A percentile compares a stretch with the other conserved stretches of the same genome.
Conservation (phyloP, 2,888 invertebrate genomes). For the Rhopalosiphum nymphaeae region DNA sequence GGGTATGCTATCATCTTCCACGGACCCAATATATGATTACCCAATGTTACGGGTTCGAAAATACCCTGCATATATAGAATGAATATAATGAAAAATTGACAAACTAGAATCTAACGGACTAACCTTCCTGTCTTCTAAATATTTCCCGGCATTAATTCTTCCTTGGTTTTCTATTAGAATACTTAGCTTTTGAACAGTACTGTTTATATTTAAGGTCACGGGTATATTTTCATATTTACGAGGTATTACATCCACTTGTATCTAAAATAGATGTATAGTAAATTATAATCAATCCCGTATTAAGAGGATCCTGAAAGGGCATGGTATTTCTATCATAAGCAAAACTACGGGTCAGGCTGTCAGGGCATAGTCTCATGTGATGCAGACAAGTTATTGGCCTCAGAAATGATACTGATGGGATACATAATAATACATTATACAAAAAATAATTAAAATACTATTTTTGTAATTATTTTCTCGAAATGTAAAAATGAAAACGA, state of each 20-base stretch:
- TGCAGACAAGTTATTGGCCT: no score
- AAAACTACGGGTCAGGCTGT: no score
- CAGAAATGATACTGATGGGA: no score
- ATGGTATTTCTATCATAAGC: no score
- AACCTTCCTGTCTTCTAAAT: constrained; percentile 71
- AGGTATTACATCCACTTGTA: not conserved
- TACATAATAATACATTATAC: no score
- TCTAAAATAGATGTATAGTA: not conserved
- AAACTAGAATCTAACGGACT: not conserved
- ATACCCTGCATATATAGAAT: constrained; percentile 73
- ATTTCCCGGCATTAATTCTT: constrained; percentile 78
- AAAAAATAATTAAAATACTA: no score
- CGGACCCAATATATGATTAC: constrained; percentile 72
- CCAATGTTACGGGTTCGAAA: constrained; percentile 73
- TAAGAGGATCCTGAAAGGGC: no score
- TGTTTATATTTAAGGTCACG: constrained; percentile 10
- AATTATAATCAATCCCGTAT: not conserved
- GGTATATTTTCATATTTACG: constrained; percentile 17
- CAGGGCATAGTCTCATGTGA: no score
- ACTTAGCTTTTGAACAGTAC: constrained; percentile 69
- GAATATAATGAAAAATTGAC: not conserved
- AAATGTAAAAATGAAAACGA: no score
- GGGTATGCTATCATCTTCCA: constrained; percentile 80
- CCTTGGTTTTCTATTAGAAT: constrained; percentile 84
- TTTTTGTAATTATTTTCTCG: no score